phyloP scores from a whole-genome alignment of 2,888 invertebrate species.

The Panopea generosa region DNA sequence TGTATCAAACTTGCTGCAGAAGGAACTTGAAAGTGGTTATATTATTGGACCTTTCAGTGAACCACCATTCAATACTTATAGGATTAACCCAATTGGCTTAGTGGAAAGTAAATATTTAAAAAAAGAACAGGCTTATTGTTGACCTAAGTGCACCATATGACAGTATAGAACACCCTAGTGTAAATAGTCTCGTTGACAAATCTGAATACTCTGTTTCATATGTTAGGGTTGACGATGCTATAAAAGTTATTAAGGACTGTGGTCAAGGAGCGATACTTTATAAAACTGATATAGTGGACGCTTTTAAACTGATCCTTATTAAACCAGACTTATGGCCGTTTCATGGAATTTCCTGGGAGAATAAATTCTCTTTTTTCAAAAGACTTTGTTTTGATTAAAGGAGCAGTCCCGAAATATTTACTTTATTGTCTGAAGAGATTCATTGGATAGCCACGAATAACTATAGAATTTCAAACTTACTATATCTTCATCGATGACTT shows the following conservation, averaged over 20 bases:
- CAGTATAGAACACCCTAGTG: constrained; percentile 28
- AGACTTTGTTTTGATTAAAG: too few species aligned
- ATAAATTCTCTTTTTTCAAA: too few species aligned
- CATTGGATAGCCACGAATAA: too few species aligned
- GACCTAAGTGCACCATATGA: constrained; percentile 63
- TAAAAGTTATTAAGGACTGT: too few species aligned
- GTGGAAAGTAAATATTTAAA: constrained; percentile 52
- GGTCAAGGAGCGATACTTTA: constrained; percentile 18
- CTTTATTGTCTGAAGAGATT: too few species aligned
- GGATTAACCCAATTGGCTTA: constrained; percentile 52
- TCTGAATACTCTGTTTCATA: constrained; percentile 38
- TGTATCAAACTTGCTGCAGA: constrained; percentile 33
- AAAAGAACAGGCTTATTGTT: constrained; percentile 53
- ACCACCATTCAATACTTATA: constrained; percentile 37
- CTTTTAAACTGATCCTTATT: too few species aligned
- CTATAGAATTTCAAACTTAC: too few species aligned
- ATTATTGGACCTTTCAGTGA: constrained; percentile 47
- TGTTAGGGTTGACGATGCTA: constrained; percentile 54
- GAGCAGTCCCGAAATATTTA: too few species aligned
- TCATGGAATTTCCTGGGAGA: too few species aligned
- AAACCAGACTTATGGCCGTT: too few species aligned
- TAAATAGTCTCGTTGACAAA: constrained; percentile 58
- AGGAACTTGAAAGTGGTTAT: constrained; percentile 50
- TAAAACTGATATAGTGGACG: too few species aligned
- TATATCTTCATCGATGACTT: constrained; percentile 55